A percentile compares a stretch with the other conserved stretches of the same genome.
These are phyloP conservation scores for Pocota personata DNA, from an alignment of 2,888 invertebrate genomes.

Conservation along the genomic window DNA sequence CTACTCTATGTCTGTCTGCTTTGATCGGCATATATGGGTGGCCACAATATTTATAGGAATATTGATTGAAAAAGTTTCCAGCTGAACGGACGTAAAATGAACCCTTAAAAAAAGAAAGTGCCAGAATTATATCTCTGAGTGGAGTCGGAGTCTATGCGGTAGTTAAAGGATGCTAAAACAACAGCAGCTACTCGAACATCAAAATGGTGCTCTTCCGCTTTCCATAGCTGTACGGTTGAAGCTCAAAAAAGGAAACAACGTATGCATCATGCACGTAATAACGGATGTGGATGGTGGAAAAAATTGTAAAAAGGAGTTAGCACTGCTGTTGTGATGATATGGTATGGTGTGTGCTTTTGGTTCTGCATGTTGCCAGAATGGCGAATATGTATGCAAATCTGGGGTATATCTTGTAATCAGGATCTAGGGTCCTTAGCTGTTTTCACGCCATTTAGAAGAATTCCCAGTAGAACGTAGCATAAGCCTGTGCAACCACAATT, in stretches of 20 bases:
- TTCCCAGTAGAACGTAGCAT: conserved; percentile 46
- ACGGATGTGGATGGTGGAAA: conserved; percentile 31
- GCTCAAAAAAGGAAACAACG: conserved; percentile 32
- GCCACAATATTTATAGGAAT: conserved; percentile 64
- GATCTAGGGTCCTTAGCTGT: conserved; percentile 64
- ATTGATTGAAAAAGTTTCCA: conserved; percentile 72
- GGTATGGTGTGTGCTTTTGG: background rate
- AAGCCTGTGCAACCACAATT: conserved; percentile 64
- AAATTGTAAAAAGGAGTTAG: conserved; percentile 37
- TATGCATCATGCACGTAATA: conserved; percentile 59
- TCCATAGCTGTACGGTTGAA: background rate
- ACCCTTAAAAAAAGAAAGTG: conserved; percentile 8
- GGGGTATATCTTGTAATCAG: conserved; percentile 69
- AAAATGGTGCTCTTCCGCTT: background rate
- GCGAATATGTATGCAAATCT: conserved; percentile 57
- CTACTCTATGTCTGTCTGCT: background rate
- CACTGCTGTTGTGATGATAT: conserved; percentile 46
- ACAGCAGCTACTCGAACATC: conserved; percentile 27
- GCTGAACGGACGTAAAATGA: conserved; percentile 66
- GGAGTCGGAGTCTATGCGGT: background rate
- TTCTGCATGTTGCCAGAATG: conserved; percentile 1
- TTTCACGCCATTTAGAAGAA: conserved; percentile 60
- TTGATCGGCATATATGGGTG: conserved; percentile 16
- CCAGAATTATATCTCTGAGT: background rate
- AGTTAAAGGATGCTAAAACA: conserved; percentile 33